Base-by-base conservation (phyloP, 2,888 invertebrate genomes). In the Zaprionus obscuricornis region DNA sequence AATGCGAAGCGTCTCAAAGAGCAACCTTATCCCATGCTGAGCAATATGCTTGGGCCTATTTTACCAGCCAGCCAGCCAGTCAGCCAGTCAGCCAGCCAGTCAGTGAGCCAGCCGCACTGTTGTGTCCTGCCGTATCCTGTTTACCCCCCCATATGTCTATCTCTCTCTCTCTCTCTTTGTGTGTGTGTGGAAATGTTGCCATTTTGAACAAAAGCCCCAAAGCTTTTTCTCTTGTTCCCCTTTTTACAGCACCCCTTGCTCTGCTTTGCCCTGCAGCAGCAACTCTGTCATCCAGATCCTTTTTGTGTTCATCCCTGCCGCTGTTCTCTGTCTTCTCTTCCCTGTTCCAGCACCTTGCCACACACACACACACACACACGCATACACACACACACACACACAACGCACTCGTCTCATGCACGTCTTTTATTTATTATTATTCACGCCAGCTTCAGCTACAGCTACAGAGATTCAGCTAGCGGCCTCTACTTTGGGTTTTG, bases 361-460 rank as follows among this genome's bases (percentile, higher is more conserved):
- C n/a, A n/a, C n/a, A n/a, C n/a, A n/a, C n/a, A n/a, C n/a, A n/a
- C n/a, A n/a, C n/a, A n/a, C n/a, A n/a, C n/a, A n/a, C n/a, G n/a
- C n/a, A n/a, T n/a, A n/a, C n/a, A n/a, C n/a, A n/a, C n/a, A n/a
- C n/a, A n/a, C n/a, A n/a, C n/a, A n/a, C n/a, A n/a, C n/a, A n/a
- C n/a, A n/a, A n/a, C n/a, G n/a, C n/a, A n/a, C n/a, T n/a, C n/a
- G n/a, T n/a, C n/a, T n/a, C n/a, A n/a, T 20, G 51, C 57, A 59
- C 64, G 82, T 64, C 84, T 79, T 83, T 79, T 83, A 83, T 85
- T 85, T 85, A 85, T 77, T 82, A 85, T 83, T 79, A 77, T 85
- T 81, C 84, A 83, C 43, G 57, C 57, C 71, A 75, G 66, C 39
- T 36, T 46, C 75, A 36, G 40, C 31, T 39, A 43, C 51, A n/a